These are phyloP conservation scores for Watsonalla binaria DNA, from an alignment of 2,888 invertebrate species.

Conservation along the genomic window DNA sequence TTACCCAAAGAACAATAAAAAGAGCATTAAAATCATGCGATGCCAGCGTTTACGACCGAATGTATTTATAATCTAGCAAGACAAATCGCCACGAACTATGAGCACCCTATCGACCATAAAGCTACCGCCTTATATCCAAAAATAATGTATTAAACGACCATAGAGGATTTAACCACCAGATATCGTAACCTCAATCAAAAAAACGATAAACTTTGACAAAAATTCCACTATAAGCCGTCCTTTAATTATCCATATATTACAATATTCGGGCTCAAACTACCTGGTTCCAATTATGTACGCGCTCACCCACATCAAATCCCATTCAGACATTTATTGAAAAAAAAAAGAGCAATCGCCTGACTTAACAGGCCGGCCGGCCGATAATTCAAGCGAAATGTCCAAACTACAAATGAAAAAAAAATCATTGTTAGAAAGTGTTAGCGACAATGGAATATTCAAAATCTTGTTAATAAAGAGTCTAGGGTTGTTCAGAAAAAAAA, in stretches of 20 bases:
- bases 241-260: constrained; percentile 79
- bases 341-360: constrained; percentile 58
- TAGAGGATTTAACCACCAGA: constrained; percentile 31
- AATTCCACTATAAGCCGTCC: constrained; percentile 75
- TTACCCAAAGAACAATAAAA: constrained; percentile 60
- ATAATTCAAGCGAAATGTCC: constrained; percentile 79
- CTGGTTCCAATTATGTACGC: constrained; percentile 76
- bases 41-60: constrained; percentile 53
- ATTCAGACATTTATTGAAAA: constrained; percentile 66
- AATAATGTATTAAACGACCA: constrained; percentile 48
- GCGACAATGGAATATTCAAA: constrained; percentile 76
- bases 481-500: constrained; percentile 44
- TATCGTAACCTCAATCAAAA: constrained; percentile 77
- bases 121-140: constrained; percentile 62
- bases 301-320: constrained; percentile 76
- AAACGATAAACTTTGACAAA: constrained; percentile 76
- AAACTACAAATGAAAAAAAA: constrained; percentile 63
- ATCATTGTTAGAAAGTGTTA: constrained; percentile 73
- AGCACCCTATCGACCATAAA: constrained; percentile 51
- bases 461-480: constrained; percentile 77
- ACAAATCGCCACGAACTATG: constrained; percentile 56
- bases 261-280: constrained; percentile 66
- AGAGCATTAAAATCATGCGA: constrained; percentile 32
- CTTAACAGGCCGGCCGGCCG: constrained; percentile 72
- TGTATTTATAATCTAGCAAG: constrained; percentile 67